Conservation (phyloP, 2,888 invertebrate genomes). For the Volucella bombylans region DNA sequence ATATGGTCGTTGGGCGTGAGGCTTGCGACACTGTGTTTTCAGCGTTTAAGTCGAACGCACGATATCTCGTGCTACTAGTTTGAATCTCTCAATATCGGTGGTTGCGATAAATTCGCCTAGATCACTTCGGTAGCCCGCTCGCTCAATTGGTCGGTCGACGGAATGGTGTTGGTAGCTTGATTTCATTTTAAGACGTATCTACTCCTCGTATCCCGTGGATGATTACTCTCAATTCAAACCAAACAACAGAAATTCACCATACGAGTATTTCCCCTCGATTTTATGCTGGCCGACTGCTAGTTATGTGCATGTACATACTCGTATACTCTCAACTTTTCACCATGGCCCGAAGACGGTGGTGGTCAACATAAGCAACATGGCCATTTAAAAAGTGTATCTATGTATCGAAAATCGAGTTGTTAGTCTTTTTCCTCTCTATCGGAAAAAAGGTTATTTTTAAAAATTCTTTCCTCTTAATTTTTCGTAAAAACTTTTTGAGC, state of each 20-base stretch:
- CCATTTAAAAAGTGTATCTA: constrained; percentile 67
- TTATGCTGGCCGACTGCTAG: constrained; percentile 32
- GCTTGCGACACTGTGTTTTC: constrained; percentile 69
- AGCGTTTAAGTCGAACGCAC: constrained; percentile 71
- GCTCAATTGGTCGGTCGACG: not conserved
- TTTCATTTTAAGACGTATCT: not conserved
- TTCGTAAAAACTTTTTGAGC: not conserved
- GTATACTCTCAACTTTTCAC: constrained; percentile 34
- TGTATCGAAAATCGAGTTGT: constrained; percentile 62
- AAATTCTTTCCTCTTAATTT: constrained; percentile 23
- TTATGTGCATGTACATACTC: too few relatives aligned
- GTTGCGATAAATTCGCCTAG: constrained; percentile 55
- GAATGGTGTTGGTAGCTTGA: not conserved
- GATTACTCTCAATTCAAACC: constrained; percentile 59
- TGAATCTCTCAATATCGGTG: constrained; percentile 51
- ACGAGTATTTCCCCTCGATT: constrained; percentile 45
- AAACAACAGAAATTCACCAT: constrained; percentile 49
- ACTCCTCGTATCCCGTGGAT: constrained; percentile 35
- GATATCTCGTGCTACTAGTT: constrained; percentile 59
- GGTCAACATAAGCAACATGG: constrained; percentile 72
- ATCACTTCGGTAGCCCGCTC: constrained; percentile 8
- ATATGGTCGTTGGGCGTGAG: constrained; percentile 41
- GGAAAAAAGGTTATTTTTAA: constrained; percentile 66
- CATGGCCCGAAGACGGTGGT: constrained; percentile 47
- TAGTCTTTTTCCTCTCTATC: constrained; percentile 50